These are phyloP conservation scores for Chionoecetes opilio DNA, from an alignment of 1,140 invertebrate genomes.

Conservation along the genomic window DNA sequence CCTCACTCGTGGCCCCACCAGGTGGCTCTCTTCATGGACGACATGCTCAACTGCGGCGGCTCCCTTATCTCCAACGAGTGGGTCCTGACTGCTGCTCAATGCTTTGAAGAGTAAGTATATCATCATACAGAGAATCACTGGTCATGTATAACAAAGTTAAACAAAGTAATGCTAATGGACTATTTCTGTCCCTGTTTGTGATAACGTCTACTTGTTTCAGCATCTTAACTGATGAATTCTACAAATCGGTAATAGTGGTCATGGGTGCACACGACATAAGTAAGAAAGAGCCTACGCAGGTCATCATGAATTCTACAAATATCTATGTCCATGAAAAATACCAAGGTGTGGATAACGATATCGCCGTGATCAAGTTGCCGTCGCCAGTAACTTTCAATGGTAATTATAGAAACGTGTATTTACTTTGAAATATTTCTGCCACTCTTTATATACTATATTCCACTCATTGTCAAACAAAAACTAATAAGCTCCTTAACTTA, in stretches of 20 bases:
- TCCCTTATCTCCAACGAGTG: conserved; percentile 68
- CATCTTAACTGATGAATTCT: no score
- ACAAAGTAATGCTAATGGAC: background rate
- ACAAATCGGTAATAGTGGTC: conserved; percentile 82
- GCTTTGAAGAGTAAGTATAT: conserved; percentile 61
- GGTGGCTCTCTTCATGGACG: conserved; percentile 69
- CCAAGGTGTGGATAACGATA: conserved; percentile 84
- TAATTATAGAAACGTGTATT: conserved; percentile 77
- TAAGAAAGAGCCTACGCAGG: conserved; percentile 82
- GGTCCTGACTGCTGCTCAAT: conserved; percentile 62
- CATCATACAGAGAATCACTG: background rate
- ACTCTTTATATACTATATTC: background rate
- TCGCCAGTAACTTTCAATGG: conserved; percentile 84
- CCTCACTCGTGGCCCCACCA: conserved; percentile 59
- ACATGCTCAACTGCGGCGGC: conserved; percentile 65
- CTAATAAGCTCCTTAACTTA: background rate
- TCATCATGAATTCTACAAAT: conserved; percentile 82
- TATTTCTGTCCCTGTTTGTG: background rate
- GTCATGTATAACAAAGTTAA: background rate
- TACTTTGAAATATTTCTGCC: no score
- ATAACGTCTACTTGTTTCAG: background rate
- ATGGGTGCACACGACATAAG: conserved; percentile 85
- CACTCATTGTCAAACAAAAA: background rate
- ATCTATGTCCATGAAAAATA: conserved; percentile 85
- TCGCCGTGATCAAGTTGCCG: conserved; percentile 86